Evolutionary conservation across 2,113 vertebrate species (phyloP).

Genomic region (Psephotus haematonotus): DNA sequence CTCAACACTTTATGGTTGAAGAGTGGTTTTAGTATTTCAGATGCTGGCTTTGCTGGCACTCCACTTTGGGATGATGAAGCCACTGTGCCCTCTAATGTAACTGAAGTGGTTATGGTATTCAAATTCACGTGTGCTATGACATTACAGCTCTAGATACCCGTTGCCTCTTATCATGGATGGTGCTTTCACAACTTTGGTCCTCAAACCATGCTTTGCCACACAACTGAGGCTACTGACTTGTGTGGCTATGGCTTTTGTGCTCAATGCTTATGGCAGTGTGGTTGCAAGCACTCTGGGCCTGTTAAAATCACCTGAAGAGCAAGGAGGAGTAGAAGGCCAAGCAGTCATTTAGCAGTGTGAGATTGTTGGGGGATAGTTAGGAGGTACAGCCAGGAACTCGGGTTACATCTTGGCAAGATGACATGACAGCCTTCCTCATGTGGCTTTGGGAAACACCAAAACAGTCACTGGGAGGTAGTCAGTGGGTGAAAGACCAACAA

Average conservation of each 20-base stretch:
- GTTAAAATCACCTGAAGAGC: not conserved
- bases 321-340: not conserved
- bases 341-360: not conserved
- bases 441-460: not conserved
- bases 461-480: not conserved
- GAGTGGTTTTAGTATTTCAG: not conserved
- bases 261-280: accelerated
- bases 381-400: conserved; percentile 10
- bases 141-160: not conserved
- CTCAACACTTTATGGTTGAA: accelerated
- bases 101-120: not conserved
- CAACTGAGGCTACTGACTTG: not conserved
- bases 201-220: not conserved
- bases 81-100: not conserved
- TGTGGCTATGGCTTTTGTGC: accelerated
- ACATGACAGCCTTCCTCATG: not conserved
- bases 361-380: not conserved
- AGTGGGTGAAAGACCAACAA: not conserved
- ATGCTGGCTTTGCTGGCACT: not conserved
- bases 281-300: not conserved
- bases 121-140: accelerated
- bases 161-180: not conserved
- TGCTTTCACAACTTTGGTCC: not conserved
- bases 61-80: not conserved
- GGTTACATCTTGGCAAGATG: conserved; percentile 2